phyloP scores from a whole-genome alignment of 2,797 vertebrate genomes.

The Sarcoramphus papa region DNA sequence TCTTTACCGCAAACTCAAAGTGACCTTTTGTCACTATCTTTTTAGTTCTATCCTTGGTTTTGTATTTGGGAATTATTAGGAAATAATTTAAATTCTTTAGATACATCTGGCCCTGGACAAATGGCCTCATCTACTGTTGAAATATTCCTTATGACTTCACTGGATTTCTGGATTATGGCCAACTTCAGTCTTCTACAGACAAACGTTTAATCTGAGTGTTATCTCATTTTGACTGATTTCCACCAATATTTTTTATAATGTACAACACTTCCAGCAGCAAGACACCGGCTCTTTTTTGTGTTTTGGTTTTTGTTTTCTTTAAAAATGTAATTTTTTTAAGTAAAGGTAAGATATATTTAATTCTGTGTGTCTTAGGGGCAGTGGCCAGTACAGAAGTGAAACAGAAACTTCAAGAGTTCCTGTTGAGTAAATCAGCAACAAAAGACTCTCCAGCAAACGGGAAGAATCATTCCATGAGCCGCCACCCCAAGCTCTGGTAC shows the following conservation, averaged over 20 bases:
- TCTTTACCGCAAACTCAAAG: background rate
- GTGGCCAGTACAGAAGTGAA: constrained; percentile 98
- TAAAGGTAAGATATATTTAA: background rate
- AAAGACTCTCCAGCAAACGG: constrained; percentile 88
- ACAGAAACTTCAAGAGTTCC: constrained; percentile 99
- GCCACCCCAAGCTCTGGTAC: constrained; percentile 96
- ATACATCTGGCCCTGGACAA: constrained; percentile 28
- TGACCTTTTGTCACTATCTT: constrained; percentile 5
- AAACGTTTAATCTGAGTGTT: background rate
- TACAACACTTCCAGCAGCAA: background rate
- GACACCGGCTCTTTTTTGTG: background rate
- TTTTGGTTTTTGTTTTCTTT: background rate
- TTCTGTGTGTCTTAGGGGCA: constrained; percentile 82
- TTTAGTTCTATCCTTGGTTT: background rate
- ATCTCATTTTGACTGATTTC: constrained; percentile 4
- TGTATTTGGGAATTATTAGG: background rate
- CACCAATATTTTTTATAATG: background rate
- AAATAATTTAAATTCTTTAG: constrained; percentile 51
- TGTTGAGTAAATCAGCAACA: constrained; percentile 93
- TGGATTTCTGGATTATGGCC: background rate
- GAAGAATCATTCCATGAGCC: constrained; percentile 85
- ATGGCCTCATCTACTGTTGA: constrained; percentile 14
- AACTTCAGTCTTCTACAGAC: background rate
- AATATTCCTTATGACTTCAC: constrained; percentile 22
- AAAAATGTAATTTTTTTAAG: background rate